Base-by-base conservation (phyloP, 2,888 invertebrate species). In the Ophion ellenae region DNA sequence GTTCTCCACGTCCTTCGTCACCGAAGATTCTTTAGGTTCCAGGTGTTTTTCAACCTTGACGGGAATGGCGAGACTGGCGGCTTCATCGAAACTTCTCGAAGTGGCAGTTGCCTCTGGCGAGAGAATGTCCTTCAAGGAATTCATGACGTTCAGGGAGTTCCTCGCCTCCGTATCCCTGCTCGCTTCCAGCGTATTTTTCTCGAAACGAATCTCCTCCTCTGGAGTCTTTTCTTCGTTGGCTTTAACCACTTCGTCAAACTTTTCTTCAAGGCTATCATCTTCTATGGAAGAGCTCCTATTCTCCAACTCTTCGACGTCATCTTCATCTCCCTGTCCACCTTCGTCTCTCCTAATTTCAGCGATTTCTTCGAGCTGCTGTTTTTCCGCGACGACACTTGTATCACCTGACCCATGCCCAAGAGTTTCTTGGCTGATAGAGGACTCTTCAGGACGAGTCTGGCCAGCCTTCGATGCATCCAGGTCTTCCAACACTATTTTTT, bases 71-170 rank as follows among this genome's bases (percentile, higher is more conserved):
- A 40, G 75, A 53, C 83, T 61, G 14, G 11, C 75, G 53, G 77
- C 10, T 53, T 69, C 74, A 57, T 67, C 45, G 28, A 28, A 32
- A 6, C 17, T 87, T 73, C 93, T 95, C 92, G 94, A 88, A n/a
- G 17, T 61, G 94, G 90, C 94, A 94, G 82, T 95, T 92, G 86
- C 94, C 88, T 88, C 94, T 92, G 89, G 88, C 7, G 28, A 61
- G 66, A 69, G 20, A 73, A 80, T 69, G 5, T 80, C 64, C 10
- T 71, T 74, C 61, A 47, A 57, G 57, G 59, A 63, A 47, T 81
- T 53, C 85, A 83, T 81, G 32, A 81, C 40, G 9, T 14, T 45
- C 11, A 67, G 45, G 14, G 84, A 87, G 67, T 88, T 90, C 83
- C 88, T 90, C 83, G 90, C 90, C 32, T 90, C 87, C 83, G 92